Evolutionary conservation across 2,888 invertebrate genomes (phyloP).

Genomic region (Tetranychus truncatus): DNA sequence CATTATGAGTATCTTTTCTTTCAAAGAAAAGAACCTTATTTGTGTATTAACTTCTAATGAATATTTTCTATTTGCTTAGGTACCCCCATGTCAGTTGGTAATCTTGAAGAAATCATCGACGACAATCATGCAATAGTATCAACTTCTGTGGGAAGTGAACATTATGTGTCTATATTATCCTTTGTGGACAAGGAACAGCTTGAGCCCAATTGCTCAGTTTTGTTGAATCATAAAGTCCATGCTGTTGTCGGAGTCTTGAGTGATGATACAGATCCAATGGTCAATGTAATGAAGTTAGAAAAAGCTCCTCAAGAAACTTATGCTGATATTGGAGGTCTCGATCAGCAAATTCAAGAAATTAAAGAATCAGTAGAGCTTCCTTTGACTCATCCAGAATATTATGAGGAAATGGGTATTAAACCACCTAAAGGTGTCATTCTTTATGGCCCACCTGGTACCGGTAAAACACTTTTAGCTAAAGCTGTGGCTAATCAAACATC

Average conservation of each 20-base stretch:
- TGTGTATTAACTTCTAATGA: background rate
- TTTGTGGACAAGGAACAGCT: conserved; percentile 98
- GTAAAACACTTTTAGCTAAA: conserved; percentile 94
- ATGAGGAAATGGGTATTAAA: conserved; percentile 99
- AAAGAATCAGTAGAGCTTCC: conserved; percentile 97
- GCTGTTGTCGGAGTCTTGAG: conserved; percentile 94
- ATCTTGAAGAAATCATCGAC: conserved; percentile 95
- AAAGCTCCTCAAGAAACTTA: conserved; percentile 99
- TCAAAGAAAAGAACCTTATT: background rate
- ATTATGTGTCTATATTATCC: conserved; percentile 94
- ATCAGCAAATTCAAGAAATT: conserved; percentile 91
- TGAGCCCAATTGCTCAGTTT: conserved; percentile 93
- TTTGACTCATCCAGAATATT: conserved; percentile 97
- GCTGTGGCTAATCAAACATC: conserved; percentile 99
- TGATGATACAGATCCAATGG: conserved; percentile 99
- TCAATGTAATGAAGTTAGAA: conserved; percentile 98
- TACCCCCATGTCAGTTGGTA: conserved; percentile 88
- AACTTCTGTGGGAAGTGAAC: conserved; percentile 63
- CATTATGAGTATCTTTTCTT: background rate
- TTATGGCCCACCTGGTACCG: conserved; percentile 93
- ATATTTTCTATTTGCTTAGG: background rate
- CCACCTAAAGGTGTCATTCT: conserved; percentile 88
- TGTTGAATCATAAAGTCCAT: conserved; percentile 96
- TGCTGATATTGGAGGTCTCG: conserved; percentile 94
- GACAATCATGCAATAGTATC: conserved; percentile 99